Evolutionary conservation across 92 coral and sea anemone genomes (phyloP).

Genomic region (Heteractis magnifica): DNA sequence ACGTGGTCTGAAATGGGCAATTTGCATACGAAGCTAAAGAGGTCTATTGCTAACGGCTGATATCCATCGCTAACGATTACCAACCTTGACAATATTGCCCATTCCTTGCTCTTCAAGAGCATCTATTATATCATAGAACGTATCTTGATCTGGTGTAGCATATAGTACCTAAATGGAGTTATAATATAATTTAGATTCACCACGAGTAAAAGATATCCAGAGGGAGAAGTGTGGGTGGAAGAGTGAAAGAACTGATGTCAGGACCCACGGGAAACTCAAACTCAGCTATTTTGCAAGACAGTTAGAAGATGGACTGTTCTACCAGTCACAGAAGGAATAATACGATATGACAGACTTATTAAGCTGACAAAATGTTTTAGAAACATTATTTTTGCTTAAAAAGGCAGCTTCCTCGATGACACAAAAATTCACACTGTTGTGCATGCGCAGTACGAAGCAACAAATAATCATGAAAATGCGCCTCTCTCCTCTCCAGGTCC

Average conservation of each 20-base stretch:
- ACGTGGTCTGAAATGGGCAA: too few relatives aligned
- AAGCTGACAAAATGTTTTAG: too few relatives aligned
- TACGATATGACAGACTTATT: too few relatives aligned
- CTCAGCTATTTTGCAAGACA: not conserved
- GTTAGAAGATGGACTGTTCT: too few relatives aligned
- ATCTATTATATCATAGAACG: constrained; percentile 93
- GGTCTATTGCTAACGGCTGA: not conserved
- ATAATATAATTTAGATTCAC: not conserved
- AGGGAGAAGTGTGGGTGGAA: not conserved
- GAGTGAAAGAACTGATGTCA: not conserved
- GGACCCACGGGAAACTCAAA: not conserved
- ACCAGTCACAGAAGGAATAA: too few relatives aligned
- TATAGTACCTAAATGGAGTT: constrained; percentile 62
- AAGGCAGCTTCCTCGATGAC: not conserved
- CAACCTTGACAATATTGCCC: constrained; percentile 84
- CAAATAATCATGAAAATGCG: too few relatives aligned
- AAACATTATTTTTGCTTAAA: too few relatives aligned
- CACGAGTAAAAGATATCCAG: not conserved
- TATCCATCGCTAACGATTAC: not conserved
- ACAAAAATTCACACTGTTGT: too few relatives aligned
- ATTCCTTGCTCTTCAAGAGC: constrained; percentile 93
- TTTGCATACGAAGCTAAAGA: too few relatives aligned
- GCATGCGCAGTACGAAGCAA: too few relatives aligned
- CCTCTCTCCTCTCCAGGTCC: too few relatives aligned
- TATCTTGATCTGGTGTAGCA: constrained; percentile 93